phyloP scores from a whole-genome alignment of 2,113 vertebrate genomes.

The Steatornis caripensis region DNA sequence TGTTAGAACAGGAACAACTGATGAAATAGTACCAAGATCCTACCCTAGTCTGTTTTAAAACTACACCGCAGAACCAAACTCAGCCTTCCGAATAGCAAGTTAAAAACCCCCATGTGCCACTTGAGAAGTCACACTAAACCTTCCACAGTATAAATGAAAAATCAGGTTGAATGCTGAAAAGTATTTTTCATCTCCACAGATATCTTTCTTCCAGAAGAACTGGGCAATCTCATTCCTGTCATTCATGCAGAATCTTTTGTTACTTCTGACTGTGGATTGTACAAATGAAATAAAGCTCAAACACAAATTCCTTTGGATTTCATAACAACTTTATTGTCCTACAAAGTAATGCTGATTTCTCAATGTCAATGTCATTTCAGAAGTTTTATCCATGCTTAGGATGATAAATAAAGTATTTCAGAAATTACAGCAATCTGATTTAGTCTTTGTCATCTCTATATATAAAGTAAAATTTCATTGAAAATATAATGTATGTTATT shows the following conservation, averaged over 20 bases:
- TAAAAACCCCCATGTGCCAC: fast-evolving
- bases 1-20: neutral
- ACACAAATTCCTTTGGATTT: neutral
- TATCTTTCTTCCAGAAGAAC: neutral
- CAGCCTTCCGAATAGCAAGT: neutral
- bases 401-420: neutral
- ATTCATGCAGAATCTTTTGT: neutral
- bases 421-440: neutral
- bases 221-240: neutral
- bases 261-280: neutral
- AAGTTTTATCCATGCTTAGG: neutral
- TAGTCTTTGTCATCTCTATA: neutral
- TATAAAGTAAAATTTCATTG: neutral
- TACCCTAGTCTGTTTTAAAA: neutral
- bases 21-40: neutral
- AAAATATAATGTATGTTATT: neutral
- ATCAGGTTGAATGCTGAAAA: neutral
- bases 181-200: neutral
- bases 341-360: neutral
- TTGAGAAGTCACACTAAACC: neutral
- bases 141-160: neutral
- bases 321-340: neutral
- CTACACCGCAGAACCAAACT: neutral
- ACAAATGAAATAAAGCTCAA: neutral
- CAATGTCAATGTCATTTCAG: neutral